Evolutionary conservation across 53 echinoderm and acorn worm genomes (phyloP), one percentile per base, ranked within the genome.

Genomic region (Stichopus horrens): DNA sequence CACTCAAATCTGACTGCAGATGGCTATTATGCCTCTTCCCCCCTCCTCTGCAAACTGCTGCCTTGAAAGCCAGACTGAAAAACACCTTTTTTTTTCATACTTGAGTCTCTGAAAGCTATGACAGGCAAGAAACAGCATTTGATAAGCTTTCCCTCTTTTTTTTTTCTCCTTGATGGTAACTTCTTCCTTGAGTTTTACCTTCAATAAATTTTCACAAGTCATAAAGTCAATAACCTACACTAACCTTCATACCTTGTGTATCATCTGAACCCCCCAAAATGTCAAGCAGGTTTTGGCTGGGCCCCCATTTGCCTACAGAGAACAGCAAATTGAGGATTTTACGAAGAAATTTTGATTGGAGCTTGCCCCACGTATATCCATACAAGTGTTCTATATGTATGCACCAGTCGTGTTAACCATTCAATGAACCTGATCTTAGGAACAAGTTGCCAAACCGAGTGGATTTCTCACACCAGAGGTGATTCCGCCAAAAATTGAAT

Each of bases 291-390:
- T 81, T 21, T 57, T 7, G 57, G 52, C 4, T 8, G 71, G 81
- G 81, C 81, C 81, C 57, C 81, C 58, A 58, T 81, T 81, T 57
- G 81, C 81, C 81, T 57, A 81, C 81, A 58, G 81, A 81, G 81
- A 56, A 57, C n/a, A 81, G 58, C 81, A 56, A 81, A 81, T 81
- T 81, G 81, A 57, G 81, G 57, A 21, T 81, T 81, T 81, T 81
- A 55, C 21, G 58, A 56, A 81, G 81, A 56, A 81, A 56, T 81
- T 81, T 81, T 81, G 81, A 81, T 81, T 57, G 81, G 58, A 55
- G 57, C 55, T 58, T 58, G 81, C 57, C 81, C 81, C 81, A 56
- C 22, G 81, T 58, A n/a, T 54, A 19, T 58, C 58, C 56, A 4
- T 56, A 21, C 57, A 53, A 81, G 56, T 16, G 81, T 58, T 81